Evolutionary conservation across 2,113 vertebrate species (phyloP), one percentile per base, ranked within the genome.

Genomic region (Anolis sagrei): DNA sequence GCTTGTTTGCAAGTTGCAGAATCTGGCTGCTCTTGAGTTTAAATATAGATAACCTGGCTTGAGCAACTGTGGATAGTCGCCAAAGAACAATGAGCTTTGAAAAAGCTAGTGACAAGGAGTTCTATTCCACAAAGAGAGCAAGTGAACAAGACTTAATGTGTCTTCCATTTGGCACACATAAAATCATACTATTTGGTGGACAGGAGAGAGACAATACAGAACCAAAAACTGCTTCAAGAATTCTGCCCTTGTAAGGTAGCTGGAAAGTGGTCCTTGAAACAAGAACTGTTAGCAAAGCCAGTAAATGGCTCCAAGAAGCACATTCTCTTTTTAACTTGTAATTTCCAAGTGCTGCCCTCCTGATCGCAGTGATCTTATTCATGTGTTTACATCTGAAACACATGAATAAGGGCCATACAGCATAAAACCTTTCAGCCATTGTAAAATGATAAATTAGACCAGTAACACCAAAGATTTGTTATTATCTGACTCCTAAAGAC

Each of bases 231-330:
- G 27, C 68, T 64, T 11, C 54, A 80, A 21, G 76, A 86, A 80
- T 80, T 62, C 77, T 80, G 36, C 18, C 84, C 84, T 80, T 62
- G 68, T 86, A 80, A 86, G 78, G 77, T 34, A 49, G 23, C 39
- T 73, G 69, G 29, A 64, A 32, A 85, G 58, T 29, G 19, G 21
- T 44, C 29, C 29, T 62, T 79, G 10, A 23, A 19, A 34, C 21
- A 73, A n/a, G 36, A 80, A 68, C 64, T 70, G 8, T n/a, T 54
- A 51, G 80, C n/a, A 44, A 34, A 27, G 70, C 34, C 44, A 62
- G 70, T 62, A 61, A 74, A 75, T 62, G 9, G 16, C 27, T 62
- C 54, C 1, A 2, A 23, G 34, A 44, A 18, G 27, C n/a, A n/a
- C n/a, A n/a, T n/a, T n/a, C n/a, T n/a, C n/a, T n/a, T n/a, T n/a